Conservation (phyloP, 2,113 vertebrate genomes). For the Spea multiplicata region DNA sequence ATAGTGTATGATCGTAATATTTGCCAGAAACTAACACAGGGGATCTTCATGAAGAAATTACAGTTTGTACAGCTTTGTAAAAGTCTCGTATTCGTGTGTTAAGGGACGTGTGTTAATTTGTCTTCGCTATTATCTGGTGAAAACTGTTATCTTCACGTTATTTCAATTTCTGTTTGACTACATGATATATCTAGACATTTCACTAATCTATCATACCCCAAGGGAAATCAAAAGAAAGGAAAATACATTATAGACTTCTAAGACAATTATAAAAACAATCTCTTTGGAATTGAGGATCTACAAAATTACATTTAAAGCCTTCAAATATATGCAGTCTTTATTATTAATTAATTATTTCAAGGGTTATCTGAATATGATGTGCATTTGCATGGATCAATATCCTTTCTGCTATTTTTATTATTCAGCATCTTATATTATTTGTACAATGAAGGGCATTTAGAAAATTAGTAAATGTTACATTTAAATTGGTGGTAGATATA, state of each 20-base stretch:
- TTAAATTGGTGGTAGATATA: no score
- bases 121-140: not conserved
- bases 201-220: not conserved
- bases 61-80: not conserved
- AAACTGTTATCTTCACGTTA: constrained; percentile 2
- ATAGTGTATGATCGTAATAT: not conserved
- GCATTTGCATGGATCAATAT: not conserved
- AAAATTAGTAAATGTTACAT: no score
- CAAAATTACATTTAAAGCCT: not conserved
- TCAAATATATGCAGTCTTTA: not conserved
- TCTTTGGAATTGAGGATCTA: not conserved
- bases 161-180: constrained; percentile 4
- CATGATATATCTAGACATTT: constrained; percentile 5
- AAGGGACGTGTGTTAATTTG: constrained; percentile 7
- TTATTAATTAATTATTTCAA: not conserved
- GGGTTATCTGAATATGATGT: not conserved
- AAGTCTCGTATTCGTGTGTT: not conserved
- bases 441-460: no score
- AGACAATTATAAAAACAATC: not conserved
- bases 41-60: not conserved
- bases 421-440: no score
- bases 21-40: not conserved
- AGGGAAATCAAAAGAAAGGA: constrained; percentile 1
- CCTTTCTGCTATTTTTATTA: no score
- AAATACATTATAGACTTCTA: constrained; percentile 3